Evolutionary conservation across 2,888 invertebrate genomes (phyloP), one percentile per base, ranked within the genome.

Genomic region (Pyrrhosoma nymphula): DNA sequence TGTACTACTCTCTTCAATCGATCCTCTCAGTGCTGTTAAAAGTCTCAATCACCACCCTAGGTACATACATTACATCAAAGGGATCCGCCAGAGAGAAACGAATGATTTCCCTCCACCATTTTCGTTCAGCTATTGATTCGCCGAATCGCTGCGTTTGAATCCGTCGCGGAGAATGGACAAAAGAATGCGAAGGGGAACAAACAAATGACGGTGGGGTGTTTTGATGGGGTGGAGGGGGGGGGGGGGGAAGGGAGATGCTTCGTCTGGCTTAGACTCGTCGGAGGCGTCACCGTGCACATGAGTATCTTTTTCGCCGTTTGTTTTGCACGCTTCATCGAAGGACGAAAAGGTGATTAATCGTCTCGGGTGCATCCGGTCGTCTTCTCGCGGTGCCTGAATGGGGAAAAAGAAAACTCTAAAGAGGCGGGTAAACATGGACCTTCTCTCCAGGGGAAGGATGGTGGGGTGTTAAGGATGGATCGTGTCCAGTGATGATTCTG

Each of bases 341-440:
- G 82, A 82, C 82, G 82, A 35, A 82, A 18, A 16, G 82, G 82
- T 14, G 12, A 82, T 82, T 82, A 82, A 35, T 82, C 82, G 82
- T 82, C 82, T 82, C 35, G 82, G 16, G 30, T 35, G 35, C 82
- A 82, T 82, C 82, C 82, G 82, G 82, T 82, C 82, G 35, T 82
- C 82, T 82, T 82, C 82, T 82, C 82, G 82, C 35, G 35, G 16
- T 35, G 30, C 16, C 12, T 8, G 82, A 18, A 35, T 47, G 47
- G n/a, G 18, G 30, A 82, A 30, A 82, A 69, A 14, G 30, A 35
- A 82, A 35, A 35, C 30, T 35, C n/a, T 6, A 69, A 69, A 47
- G 82, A 35, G 14, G 35, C 14, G 26, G 82, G 14, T 35, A 2
- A 30, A 82, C 4, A 35, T 82, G 8, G 75, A 30, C 75, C 30